Conservation (phyloP, 1,140 invertebrate species). For the Vanessa tameamea region DNA sequence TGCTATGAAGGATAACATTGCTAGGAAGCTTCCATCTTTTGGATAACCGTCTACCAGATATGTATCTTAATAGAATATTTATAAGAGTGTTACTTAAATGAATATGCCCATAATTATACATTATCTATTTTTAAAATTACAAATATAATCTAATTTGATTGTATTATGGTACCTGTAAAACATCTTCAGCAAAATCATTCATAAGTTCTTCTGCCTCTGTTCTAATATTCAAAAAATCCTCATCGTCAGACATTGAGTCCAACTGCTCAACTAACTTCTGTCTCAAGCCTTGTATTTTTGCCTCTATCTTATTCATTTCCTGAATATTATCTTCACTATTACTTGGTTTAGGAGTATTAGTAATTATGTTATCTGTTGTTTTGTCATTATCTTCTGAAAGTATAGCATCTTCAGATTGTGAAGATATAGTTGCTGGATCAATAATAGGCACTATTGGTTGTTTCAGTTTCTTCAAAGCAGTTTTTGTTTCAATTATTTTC, state of each 20-base stretch:
- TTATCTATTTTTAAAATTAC: not conserved
- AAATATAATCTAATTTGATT: not conserved
- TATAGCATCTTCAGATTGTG: conserved; percentile 44
- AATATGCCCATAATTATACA: too few relatives aligned
- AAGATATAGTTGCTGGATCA: conserved; percentile 69
- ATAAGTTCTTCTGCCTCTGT: conserved; percentile 83
- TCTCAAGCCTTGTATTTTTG: conserved; percentile 80
- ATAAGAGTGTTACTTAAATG: too few relatives aligned
- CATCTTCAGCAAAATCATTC: conserved; percentile 82
- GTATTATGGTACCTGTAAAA: conserved; percentile 60
- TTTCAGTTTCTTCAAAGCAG: conserved; percentile 54
- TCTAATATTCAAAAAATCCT: conserved; percentile 83
- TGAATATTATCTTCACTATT: conserved; percentile 61
- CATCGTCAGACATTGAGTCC: conserved; percentile 81
- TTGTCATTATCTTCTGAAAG: conserved; percentile 12
- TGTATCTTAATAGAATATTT: too few relatives aligned
- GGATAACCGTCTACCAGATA: too few relatives aligned
- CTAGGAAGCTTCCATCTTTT: too few relatives aligned
- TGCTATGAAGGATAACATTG: too few relatives aligned
- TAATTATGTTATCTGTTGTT: conserved; percentile 27
- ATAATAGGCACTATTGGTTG: conserved; percentile 75
- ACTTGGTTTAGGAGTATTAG: conserved; percentile 30
- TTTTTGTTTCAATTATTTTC: conserved; percentile 59
- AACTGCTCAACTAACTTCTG: conserved; percentile 79
- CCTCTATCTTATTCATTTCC: conserved; percentile 80